Evolutionary conservation across 2,888 invertebrate genomes (phyloP).

Genomic region (Andrena marginata): DNA sequence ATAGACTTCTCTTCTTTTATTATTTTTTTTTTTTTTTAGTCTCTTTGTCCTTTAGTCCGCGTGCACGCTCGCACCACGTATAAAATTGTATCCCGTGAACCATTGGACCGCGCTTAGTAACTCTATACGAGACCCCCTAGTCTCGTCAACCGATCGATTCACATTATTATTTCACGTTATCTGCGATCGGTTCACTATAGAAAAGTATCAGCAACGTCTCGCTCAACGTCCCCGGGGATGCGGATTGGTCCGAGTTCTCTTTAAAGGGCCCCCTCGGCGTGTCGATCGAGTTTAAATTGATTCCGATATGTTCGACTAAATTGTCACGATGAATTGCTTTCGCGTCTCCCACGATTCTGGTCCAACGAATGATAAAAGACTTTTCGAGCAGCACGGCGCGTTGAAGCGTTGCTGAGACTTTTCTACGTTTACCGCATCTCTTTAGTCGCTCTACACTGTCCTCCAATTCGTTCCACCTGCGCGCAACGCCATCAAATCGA

Average conservation of each 20-base stretch:
- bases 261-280: neutral
- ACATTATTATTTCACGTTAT: neutral
- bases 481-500: slow-evolving; percentile 16
- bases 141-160: slow-evolving; percentile 64
- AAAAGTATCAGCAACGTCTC: slow-evolving; percentile 41
- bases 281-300: slow-evolving; percentile 27
- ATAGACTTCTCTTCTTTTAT: slow-evolving; percentile 49
- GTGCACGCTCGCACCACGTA: slow-evolving; percentile 72
- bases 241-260: slow-evolving; percentile 37
- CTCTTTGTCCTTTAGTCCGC: slow-evolving; percentile 66
- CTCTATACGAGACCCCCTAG: slow-evolving; percentile 62
- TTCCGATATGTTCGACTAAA: slow-evolving; percentile 59
- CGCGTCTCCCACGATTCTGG: slow-evolving; percentile 24
- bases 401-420: slow-evolving; percentile 19
- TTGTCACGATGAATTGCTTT: slow-evolving; percentile 7
- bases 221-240: neutral
- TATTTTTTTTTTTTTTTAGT: slow-evolving; percentile 62
- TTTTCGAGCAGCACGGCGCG: neutral
- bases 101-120: slow-evolving; percentile 82
- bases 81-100: slow-evolving; percentile 84
- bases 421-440: neutral
- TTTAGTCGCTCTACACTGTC: neutral
- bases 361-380: slow-evolving; percentile 28
- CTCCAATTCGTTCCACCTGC: neutral
- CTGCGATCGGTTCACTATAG: neutral